phyloP scores from a whole-genome alignment of 2,797 vertebrate genomes.

The Melopsittacus undulatus region DNA sequence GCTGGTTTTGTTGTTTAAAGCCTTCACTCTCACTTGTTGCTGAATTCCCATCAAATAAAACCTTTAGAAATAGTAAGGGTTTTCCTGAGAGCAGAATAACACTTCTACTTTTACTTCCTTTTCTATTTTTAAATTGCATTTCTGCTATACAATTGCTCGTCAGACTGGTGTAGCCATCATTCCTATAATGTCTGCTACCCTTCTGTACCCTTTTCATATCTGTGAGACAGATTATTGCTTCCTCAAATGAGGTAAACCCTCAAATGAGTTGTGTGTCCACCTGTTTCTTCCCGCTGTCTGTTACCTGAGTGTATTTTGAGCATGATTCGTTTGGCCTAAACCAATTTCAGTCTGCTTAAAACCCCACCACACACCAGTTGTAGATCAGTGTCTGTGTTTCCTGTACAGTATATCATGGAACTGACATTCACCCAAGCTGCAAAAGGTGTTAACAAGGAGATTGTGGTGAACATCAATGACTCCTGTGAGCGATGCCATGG shows the following conservation, averaged over 20 bases:
- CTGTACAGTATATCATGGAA: conserved; percentile 91
- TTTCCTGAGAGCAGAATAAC: background rate
- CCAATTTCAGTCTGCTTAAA: background rate
- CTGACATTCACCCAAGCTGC: conserved; percentile 95
- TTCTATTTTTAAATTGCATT: background rate
- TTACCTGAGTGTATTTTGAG: background rate
- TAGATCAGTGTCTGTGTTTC: background rate
- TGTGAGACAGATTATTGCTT: background rate
- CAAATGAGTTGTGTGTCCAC: background rate
- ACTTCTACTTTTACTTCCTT: background rate
- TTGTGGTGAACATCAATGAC: conserved; percentile 84
- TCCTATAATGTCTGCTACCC: background rate
- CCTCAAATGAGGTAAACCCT: background rate
- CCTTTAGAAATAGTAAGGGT: background rate
- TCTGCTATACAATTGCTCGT: background rate
- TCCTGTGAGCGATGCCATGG: conserved; percentile 89
- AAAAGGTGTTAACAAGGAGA: conserved; percentile 97
- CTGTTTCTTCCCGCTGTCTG: background rate
- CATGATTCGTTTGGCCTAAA: background rate
- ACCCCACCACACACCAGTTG: rapidly evolving
- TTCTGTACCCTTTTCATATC: background rate
- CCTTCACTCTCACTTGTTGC: background rate
- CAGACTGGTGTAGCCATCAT: background rate
- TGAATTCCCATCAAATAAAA: background rate
- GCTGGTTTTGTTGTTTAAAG: background rate